Conservation (phyloP, 2,888 invertebrate genomes). For the Tyria jacobaeae region DNA sequence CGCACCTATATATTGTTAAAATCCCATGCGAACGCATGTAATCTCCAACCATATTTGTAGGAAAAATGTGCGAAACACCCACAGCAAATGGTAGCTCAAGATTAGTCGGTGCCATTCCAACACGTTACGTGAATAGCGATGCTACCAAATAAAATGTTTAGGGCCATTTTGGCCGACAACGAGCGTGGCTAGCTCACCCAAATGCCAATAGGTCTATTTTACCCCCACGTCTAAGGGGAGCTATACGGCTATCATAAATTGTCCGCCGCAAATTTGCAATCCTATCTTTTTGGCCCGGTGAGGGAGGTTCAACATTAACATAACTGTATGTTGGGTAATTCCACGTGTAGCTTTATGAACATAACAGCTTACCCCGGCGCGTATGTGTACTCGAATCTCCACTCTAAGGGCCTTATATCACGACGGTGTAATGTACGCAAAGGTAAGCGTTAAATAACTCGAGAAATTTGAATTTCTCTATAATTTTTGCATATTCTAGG, state of each 20-base stretch:
- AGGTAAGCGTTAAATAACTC: constrained; percentile 45
- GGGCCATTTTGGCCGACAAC: constrained; percentile 83
- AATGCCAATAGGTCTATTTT: constrained; percentile 83
- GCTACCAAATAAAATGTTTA: constrained; percentile 86
- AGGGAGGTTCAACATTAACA: constrained; percentile 81
- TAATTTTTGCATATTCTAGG: constrained; percentile 48
- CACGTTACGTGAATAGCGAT: constrained; percentile 80
- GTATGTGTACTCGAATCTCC: constrained; percentile 54
- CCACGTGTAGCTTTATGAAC: constrained; percentile 75
- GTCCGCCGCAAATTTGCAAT: constrained; percentile 86
- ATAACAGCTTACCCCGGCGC: constrained; percentile 60
- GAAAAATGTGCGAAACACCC: constrained; percentile 77
- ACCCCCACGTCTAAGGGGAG: constrained; percentile 74
- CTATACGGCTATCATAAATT: constrained; percentile 83
- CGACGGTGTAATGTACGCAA: constrained; percentile 44
- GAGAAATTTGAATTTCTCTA: constrained; percentile 49
- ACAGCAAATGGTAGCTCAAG: constrained; percentile 79
- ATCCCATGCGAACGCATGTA: constrained; percentile 62
- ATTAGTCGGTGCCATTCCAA: constrained; percentile 80
- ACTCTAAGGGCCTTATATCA: constrained; percentile 54
- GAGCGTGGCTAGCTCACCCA: constrained; percentile 79
- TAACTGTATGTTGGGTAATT: constrained; percentile 81
- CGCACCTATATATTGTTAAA: constrained; percentile 47
- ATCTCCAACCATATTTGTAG: constrained; percentile 74
- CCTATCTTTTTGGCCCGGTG: constrained; percentile 81